Conservation (phyloP, 37 sponge, comb jelly and placozoan species). For the Amphimedon queenslandica region DNA sequence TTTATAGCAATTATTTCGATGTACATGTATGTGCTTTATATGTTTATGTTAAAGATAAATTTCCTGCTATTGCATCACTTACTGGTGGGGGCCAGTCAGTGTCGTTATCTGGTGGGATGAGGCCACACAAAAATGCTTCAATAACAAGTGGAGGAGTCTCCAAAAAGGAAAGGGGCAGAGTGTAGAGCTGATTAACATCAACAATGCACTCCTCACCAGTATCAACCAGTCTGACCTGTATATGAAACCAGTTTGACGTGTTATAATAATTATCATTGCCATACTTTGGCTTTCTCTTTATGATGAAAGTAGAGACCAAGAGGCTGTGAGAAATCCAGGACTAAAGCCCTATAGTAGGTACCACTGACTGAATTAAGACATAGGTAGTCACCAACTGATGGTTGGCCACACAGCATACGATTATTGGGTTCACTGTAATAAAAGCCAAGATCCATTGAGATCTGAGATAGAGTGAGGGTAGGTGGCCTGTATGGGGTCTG, state of each 20-base stretch:
- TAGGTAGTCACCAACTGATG: conserved; percentile 45
- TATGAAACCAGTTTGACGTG: neutral
- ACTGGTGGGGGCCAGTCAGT: conserved; percentile 51
- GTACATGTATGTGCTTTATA: neutral
- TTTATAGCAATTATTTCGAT: too few species aligned
- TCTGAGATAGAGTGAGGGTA: neutral
- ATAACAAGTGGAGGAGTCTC: conserved; percentile 49
- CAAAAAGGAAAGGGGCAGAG: conserved; percentile 43
- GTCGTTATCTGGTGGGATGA: conserved; percentile 60
- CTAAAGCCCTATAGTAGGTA: conserved; percentile 36
- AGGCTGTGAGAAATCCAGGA: conserved; percentile 56
- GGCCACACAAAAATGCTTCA: conserved; percentile 53
- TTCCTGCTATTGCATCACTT: too few species aligned
- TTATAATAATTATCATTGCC: neutral
- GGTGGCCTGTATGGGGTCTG: neutral
- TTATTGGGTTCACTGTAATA: conserved; percentile 20
- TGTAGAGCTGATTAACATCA: conserved; percentile 56
- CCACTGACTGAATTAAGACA: conserved; percentile 21
- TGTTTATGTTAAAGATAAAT: too few species aligned
- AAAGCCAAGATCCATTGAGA: conserved; percentile 30
- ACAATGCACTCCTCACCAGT: conserved; percentile 47
- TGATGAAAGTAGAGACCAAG: conserved; percentile 64
- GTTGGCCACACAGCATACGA: conserved; percentile 3
- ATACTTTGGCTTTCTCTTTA: conserved; percentile 62
- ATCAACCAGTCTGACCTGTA: conserved; percentile 59